Evolutionary conservation across 2,113 vertebrate species (phyloP), one percentile per base, ranked within the genome.

Genomic region (Takifugu flavidus): DNA sequence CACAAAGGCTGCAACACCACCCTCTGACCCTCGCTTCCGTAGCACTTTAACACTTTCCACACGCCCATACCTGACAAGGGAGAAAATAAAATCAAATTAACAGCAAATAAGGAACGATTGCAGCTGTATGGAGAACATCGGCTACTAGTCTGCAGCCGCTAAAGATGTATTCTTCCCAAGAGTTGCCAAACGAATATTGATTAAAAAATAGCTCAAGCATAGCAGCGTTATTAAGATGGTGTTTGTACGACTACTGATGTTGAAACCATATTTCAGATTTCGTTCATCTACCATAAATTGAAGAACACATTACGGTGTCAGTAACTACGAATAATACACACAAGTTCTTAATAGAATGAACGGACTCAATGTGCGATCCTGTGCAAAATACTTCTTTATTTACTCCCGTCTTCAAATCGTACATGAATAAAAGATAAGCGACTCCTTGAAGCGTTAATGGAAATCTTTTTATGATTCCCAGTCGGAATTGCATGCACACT

Each of bases 1-100:
- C 95, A 99, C 97, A 92, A 99, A 99, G 13, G 97, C 97, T 68
- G 97, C 97, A 89, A 98, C 96, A 67, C 96, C 96, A 7, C 97
- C 96, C 89, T 98, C 96, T 26, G 96, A 98, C 71, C 97, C 96
- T 73, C 97, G 92, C 87, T 98, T 98, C 65, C 95, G 96, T 86
- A 99, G 95, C 65, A 99, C 96, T 91, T 99, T 98, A 88, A 98
- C 97, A 62, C 97, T 98, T 90, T 99, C 96, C 65, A 98, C 96
- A 13, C 96, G 96, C 86, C 96, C 96, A 96, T 98, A 99, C 92
- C 97, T 99, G 67, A 31, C 50, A 78, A 69, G 6, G 68, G 44
- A 83, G 86, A 6, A 75, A 74, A 67, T 71, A 86, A 86, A 66
- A 59, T 74, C 62, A 77, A 29, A 65, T 45, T 66, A 44, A 79